Evolutionary conservation across 1,140 invertebrate genomes (phyloP).

Genomic region (Hypsibius dujardini): DNA sequence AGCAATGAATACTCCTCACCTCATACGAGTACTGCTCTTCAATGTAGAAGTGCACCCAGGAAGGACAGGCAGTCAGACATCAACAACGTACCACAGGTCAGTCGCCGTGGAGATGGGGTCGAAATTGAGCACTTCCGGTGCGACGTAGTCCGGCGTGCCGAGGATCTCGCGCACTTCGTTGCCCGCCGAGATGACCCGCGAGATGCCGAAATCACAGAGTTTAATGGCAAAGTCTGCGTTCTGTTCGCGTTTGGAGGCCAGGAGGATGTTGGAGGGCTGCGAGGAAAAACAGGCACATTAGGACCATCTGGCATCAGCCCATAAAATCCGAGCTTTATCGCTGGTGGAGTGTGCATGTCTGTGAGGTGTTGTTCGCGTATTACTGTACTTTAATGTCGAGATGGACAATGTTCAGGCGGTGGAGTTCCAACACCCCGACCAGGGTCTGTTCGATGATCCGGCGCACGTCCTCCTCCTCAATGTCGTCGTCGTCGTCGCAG

Average conservation of each 20-base stretch:
- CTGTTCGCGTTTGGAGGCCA: constrained; percentile 36
- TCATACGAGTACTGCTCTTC: too few species aligned
- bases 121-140: constrained; percentile 78
- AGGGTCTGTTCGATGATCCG: constrained; percentile 65
- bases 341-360: neutral
- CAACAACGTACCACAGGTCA: constrained; percentile 61
- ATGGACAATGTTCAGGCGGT: constrained; percentile 70
- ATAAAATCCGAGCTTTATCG: neutral
- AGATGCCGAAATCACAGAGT: constrained; percentile 87
- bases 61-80: neutral
- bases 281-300: constrained; percentile 29
- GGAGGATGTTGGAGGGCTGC: constrained; percentile 74
- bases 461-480: constrained; percentile 56
- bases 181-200: constrained; percentile 64
- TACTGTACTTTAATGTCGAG: constrained; percentile 65
- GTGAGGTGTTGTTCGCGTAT: constrained; percentile 17
- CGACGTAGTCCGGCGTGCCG: constrained; percentile 80
- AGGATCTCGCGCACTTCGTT: constrained; percentile 78
- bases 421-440: constrained; percentile 69
- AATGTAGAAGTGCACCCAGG: too few species aligned
- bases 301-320: neutral
- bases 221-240: constrained; percentile 49
- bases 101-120: constrained; percentile 75
- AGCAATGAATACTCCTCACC: too few species aligned
- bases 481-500: constrained; percentile 66